These are phyloP conservation scores for Amiota mariae DNA, from an alignment of 2,888 invertebrate species.

Conservation along the genomic window DNA sequence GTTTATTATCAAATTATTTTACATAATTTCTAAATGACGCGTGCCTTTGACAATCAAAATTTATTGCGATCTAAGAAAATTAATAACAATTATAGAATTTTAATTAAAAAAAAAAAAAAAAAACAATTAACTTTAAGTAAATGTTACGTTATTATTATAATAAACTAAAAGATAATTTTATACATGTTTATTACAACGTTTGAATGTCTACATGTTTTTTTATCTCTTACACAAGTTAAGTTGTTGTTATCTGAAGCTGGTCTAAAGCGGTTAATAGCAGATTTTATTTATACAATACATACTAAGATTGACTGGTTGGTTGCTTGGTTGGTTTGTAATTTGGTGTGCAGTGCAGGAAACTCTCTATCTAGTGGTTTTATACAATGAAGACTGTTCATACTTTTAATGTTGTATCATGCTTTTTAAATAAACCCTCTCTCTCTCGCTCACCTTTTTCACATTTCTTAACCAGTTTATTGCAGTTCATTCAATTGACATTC, in stretches of 20 bases:
- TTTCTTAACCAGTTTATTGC: too few species aligned
- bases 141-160: background rate
- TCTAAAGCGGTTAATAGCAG: conserved; percentile 13
- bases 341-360: too few species aligned
- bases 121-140: background rate
- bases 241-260: background rate
- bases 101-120: too few species aligned
- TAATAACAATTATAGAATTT: background rate
- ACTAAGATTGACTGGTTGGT: too few species aligned
- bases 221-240: background rate
- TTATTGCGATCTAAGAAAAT: background rate
- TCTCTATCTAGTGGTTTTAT: too few species aligned
- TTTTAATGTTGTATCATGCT: too few species aligned
- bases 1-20: too few species aligned
- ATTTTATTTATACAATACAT: background rate
- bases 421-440: too few species aligned
- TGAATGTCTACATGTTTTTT: too few species aligned
- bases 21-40: background rate
- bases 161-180: background rate
- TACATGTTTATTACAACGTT: background rate
- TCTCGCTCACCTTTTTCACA: too few species aligned
- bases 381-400: too few species aligned
- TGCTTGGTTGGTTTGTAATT: too few species aligned
- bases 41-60: conserved; percentile 17
- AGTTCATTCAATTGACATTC: conserved; percentile 9